Base-by-base conservation (phyloP, 2,797 vertebrate genomes). In the Clarias fuscus region DNA sequence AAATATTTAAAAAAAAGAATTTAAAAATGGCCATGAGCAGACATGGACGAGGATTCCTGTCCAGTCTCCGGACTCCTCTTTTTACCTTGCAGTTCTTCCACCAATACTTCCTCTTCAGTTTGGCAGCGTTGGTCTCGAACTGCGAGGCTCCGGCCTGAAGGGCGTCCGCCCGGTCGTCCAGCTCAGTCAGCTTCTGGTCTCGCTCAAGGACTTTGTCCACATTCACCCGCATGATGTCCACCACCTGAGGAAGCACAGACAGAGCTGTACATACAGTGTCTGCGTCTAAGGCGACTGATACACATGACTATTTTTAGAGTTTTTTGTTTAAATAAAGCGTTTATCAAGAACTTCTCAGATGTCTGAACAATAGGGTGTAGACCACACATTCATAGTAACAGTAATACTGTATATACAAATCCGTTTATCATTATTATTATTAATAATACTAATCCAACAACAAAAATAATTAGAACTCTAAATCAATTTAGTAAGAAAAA, bases 91-190 rank as follows among this genome's bases (percentile, higher is more conserved):
- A 91, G 91, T 96, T 96, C 93, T 96, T 96, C 95, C 95, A 96
- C 95, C 95, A 96, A 90, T 93, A 96, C 91, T 96, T 96, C 90
- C 95, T 94, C 89, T 96, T 96, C 48, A 96, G 95, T 91, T 96
- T 96, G 89, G 95, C 95, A 20, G 95, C 95, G 33, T 94, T 96
- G 87, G 95, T 96, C 93, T 96, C 95, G 88, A 96, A 96, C 92
- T 96, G 95, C 84, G 95, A 96, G 70, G 95, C 95, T 84, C 95
- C 95, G 0, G 95, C 95, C 91, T 96, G 95, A 83, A 96, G 94
- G n/a, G 95, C 95, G 8, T 96, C 95, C 0, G 95, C 95, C 1
- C 95, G 94, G 84, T 96, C 94, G 1, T 96, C 95, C 91, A 96
- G 91, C 71, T 96, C 95, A 0, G 95, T 95, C 0, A 96, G 94